These are phyloP conservation scores for Dromius quadrimaculatus DNA, from an alignment of 2,888 invertebrate species.

Conservation along the genomic window DNA sequence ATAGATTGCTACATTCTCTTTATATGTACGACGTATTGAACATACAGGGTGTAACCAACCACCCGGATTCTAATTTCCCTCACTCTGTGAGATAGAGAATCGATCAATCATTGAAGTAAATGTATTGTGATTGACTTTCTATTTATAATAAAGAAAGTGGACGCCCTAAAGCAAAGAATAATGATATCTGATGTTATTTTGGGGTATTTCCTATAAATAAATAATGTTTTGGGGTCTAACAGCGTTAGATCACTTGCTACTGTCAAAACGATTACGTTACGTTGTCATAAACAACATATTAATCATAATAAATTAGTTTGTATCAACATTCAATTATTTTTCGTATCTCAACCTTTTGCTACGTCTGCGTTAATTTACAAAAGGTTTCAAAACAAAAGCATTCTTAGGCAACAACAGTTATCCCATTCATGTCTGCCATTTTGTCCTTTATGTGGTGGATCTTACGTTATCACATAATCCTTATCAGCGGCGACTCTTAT, in stretches of 20 bases:
- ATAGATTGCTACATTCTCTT: not conserved
- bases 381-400: conserved; percentile 3
- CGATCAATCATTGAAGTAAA: not conserved
- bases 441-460: conserved; percentile 12
- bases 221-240: not conserved
- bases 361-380: not conserved
- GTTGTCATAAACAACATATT: not conserved
- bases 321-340: not conserved
- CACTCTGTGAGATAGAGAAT: no score
- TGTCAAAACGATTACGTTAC: not conserved
- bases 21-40: not conserved
- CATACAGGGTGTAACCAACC: no score
- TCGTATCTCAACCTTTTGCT: not conserved
- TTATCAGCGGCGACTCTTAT: conserved; percentile 35
- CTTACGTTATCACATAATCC: not conserved
- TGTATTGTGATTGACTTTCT: not conserved
- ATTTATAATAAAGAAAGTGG: no score
- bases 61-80: no score
- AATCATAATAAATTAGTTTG: not conserved
- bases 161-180: no score
- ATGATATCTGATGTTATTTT: no score
- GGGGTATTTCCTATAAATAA: no score
- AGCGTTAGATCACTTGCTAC: not conserved
- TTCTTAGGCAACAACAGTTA: not conserved
- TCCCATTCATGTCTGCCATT: conserved; percentile 7